These are phyloP conservation scores for Myotis findleyi DNA, from an alignment of 2,797 vertebrate genomes.

Conservation along the genomic window DNA sequence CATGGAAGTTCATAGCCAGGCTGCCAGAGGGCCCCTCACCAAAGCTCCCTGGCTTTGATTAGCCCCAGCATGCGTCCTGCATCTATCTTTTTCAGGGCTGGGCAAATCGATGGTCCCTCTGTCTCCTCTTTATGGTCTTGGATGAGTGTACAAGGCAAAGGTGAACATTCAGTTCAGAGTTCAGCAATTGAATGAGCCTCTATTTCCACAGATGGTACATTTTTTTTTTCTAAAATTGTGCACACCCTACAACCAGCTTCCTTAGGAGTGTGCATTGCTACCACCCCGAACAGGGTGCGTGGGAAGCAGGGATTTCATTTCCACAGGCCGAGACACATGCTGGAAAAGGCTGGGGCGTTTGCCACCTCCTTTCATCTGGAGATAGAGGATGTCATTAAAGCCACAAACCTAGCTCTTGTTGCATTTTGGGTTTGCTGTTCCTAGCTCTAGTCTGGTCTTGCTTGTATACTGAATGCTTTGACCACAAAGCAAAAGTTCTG, in stretches of 20 bases:
- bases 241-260: background rate
- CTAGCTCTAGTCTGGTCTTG: constrained; percentile 53
- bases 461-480: constrained; percentile 47
- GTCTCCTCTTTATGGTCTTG: background rate
- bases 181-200: background rate
- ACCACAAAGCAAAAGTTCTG: constrained; percentile 22
- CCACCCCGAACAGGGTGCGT: background rate
- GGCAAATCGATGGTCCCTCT: background rate
- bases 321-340: background rate
- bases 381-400: constrained; percentile 56
- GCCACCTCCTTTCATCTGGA: constrained; percentile 39
- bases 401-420: constrained; percentile 51
- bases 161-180: background rate
- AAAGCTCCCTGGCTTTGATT: background rate
- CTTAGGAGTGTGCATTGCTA: fast-evolving
- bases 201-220: background rate
- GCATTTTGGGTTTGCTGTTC: constrained; percentile 19
- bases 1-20: background rate
- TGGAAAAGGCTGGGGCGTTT: background rate
- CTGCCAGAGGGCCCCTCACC: background rate
- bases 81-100: background rate
- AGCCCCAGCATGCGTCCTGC: background rate
- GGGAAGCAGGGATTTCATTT: background rate
- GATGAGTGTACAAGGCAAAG: background rate
- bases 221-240: background rate